Evolutionary conservation across 2,113 vertebrate genomes (phyloP).

Genomic region (Megaceryle maxima): DNA sequence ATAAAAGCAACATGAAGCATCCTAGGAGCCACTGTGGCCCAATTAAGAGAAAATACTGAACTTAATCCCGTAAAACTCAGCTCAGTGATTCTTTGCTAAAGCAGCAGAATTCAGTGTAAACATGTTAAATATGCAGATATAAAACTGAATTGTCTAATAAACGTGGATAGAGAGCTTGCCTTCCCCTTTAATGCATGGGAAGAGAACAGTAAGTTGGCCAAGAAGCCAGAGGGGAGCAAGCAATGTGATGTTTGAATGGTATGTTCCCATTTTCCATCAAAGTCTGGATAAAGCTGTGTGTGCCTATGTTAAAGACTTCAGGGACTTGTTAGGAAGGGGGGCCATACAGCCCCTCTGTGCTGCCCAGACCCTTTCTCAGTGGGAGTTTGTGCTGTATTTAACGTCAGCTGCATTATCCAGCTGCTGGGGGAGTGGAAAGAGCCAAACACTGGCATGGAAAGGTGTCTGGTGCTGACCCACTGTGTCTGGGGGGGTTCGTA

Average conservation of each 20-base stretch:
- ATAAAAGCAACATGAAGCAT: neutral
- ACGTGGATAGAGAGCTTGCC: neutral
- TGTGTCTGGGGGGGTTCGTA: neutral
- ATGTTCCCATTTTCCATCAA: neutral
- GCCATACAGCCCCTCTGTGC: neutral
- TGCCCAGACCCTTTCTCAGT: neutral
- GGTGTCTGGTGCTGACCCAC: neutral
- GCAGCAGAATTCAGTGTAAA: neutral
- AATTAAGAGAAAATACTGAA: slow-evolving; percentile 33
- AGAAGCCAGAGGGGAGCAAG: neutral
- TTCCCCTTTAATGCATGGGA: neutral
- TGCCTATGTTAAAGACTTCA: neutral
- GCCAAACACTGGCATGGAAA: neutral
- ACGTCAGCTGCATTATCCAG: neutral
- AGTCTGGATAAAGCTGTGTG: neutral
- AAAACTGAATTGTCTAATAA: neutral
- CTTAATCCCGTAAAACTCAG: neutral
- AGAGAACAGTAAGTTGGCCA: neutral
- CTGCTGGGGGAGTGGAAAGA: neutral
- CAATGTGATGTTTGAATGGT: neutral
- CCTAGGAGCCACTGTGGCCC: neutral
- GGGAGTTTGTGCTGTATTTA: neutral
- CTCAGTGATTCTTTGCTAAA: neutral
- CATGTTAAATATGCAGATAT: slow-evolving; percentile 10
- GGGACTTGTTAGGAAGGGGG: neutral